phyloP scores from a whole-genome alignment of 1,140 invertebrate species.

The Pogonognathellus flavescens region DNA sequence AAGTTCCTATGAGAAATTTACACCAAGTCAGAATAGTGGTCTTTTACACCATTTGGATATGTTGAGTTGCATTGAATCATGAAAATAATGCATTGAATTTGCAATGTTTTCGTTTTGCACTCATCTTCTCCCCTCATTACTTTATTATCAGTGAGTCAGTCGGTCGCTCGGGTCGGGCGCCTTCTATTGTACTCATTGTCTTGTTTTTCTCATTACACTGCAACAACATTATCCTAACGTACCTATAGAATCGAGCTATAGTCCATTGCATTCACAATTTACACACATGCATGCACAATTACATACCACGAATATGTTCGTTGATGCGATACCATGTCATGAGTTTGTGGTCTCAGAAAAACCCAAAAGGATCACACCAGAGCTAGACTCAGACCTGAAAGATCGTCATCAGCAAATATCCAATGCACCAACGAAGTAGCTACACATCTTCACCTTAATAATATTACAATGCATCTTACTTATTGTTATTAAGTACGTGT shows the following conservation, averaged over 20 bases:
- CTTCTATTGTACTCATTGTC: constrained; percentile 15
- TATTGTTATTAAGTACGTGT: too few relatives aligned
- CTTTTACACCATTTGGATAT: neutral
- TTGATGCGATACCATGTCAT: neutral
- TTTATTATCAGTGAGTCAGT: constrained; percentile 33
- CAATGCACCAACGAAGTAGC: too few relatives aligned
- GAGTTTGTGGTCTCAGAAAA: neutral
- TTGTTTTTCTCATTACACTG: constrained; percentile 13
- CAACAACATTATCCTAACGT: neutral
- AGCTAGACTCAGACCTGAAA: neutral
- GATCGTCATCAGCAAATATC: neutral
- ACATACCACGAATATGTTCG: neutral
- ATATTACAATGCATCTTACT: too few relatives aligned
- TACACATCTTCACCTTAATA: too few relatives aligned
- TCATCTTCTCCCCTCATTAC: constrained; percentile 6
- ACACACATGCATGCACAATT: neutral
- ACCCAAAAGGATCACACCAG: neutral
- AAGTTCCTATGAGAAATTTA: constrained; percentile 21
- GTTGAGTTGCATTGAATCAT: neutral
- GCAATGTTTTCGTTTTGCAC: neutral
- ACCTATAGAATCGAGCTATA: neutral
- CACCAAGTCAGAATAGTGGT: neutral
- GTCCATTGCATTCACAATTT: neutral
- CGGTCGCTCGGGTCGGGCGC: constrained; percentile 9
- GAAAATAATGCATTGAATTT: too few relatives aligned